Percentiles rank a stretch among this genome's conserved stretches.
These are phyloP conservation scores for Anhinga anhinga DNA, from an alignment of 2,113 vertebrate species.

Conservation along the genomic window DNA sequence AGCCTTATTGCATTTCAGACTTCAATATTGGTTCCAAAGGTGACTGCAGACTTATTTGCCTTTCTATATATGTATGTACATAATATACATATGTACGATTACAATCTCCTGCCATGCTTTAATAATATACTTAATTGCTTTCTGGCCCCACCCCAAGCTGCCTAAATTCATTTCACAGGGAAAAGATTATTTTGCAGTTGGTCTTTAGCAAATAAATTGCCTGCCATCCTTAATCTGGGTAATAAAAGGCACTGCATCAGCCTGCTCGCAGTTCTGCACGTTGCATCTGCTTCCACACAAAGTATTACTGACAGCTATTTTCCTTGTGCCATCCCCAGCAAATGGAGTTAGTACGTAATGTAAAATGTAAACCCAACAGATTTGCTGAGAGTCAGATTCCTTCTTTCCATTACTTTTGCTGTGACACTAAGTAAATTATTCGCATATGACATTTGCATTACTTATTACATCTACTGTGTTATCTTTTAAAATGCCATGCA, in stretches of 20 bases:
- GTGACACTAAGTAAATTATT: neutral
- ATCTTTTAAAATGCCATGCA: neutral
- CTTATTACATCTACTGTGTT: neutral
- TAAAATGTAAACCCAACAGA: neutral
- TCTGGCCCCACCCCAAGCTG: conserved; percentile 19
- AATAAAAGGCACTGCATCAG: conserved; percentile 28
- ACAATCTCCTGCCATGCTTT: conserved; percentile 27
- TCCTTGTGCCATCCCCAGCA: neutral
- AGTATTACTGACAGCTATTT: conserved; percentile 19
- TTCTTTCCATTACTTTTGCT: neutral
- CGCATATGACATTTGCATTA: neutral
- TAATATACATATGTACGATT: conserved; percentile 29
- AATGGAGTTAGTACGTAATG: neutral
- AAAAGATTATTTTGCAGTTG: conserved; percentile 24
- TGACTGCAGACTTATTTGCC: neutral
- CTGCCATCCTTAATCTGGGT: neutral
- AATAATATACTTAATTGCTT: neutral
- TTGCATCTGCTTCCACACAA: neutral
- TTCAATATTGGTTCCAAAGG: neutral
- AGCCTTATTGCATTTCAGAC: conserved; percentile 17
- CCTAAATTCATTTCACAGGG: neutral
- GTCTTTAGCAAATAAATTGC: conserved; percentile 16
- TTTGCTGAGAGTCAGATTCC: neutral
- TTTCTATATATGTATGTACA: neutral
- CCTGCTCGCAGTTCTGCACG: neutral